These are phyloP conservation scores for Xanthorhoe spadicearia DNA, from an alignment of 2,888 invertebrate genomes.

Conservation along the genomic window DNA sequence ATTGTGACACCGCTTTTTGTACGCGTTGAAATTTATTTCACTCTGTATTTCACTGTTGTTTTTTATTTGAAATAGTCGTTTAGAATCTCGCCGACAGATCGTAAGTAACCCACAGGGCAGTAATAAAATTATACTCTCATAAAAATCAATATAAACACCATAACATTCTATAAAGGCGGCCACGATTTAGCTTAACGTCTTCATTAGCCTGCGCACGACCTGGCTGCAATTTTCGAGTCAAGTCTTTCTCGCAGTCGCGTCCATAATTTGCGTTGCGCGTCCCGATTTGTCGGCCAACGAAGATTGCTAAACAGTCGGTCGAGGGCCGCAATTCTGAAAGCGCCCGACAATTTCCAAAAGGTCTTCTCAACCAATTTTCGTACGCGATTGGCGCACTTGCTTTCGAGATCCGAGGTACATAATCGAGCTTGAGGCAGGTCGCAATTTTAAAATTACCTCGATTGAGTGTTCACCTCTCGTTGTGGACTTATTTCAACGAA, in stretches of 20 bases:
- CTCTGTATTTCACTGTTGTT: conserved; percentile 51
- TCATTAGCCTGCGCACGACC: conserved; percentile 79
- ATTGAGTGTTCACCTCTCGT: conserved; percentile 74
- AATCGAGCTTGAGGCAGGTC: conserved; percentile 77
- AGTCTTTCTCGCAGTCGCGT: conserved; percentile 60
- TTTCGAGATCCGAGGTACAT: conserved; percentile 55
- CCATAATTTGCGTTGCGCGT: conserved; percentile 75
- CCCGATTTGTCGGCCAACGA: conserved; percentile 68
- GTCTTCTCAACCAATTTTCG: conserved; percentile 74
- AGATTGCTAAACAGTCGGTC: conserved; percentile 29
- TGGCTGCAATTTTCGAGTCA: conserved; percentile 73
- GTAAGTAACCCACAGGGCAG: conserved; percentile 51
- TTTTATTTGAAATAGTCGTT: conserved; percentile 30
- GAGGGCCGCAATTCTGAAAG: conserved; percentile 68
- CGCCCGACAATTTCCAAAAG: conserved; percentile 73
- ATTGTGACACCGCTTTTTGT: conserved; percentile 77
- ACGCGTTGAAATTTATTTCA: conserved; percentile 69
- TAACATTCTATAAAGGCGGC: conserved; percentile 69
- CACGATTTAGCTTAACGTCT: conserved; percentile 79
- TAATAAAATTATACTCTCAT: conserved; percentile 75
- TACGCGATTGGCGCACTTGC: conserved; percentile 68
- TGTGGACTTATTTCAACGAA: conserved; percentile 52
- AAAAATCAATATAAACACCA: conserved; percentile 79
- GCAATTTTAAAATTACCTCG: conserved; percentile 80
- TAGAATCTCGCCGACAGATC: conserved; percentile 29